Evolutionary conservation across 2,888 invertebrate genomes (phyloP), one percentile per base, ranked within the genome.

Genomic region (Mactromeris polynyma): DNA sequence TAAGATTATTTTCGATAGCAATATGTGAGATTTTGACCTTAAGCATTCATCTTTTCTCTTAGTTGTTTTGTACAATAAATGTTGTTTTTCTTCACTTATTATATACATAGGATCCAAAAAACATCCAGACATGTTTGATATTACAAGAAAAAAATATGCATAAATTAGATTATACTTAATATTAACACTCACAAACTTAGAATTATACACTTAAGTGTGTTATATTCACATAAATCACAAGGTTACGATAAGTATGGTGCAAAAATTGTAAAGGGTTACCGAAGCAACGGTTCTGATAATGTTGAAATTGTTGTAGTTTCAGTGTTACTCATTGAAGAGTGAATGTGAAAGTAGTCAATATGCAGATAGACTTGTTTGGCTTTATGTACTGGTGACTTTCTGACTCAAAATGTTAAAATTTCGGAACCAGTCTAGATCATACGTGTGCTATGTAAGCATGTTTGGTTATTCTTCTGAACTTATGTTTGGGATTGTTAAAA

Each of bases 401-500:
- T 17, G 17, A 17, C 14, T 14, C 46, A 11, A 46, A 46, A 46
- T 46, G 14, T 46, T 46, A 9, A 46, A 46, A 46, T 46, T 46
- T 17, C 17, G 46, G 1, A 1, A 46, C 14, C 46, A 46, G 46
- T 46, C 46, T 11, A 9, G 17, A 4, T 46, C 14, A 46, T 46
- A 17, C 17, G 46, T 46, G 17, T 46, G 2, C 11, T 46, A 11
- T 33, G 14, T 73, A 73, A 73, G 17, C 73, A 73, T 73, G 33
- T 33, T 36, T 33, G 36, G 36, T 73, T 73, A 21, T 73, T 26
- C 36, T 73, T 73, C 17, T 73, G 31, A 33, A 36, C 19, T 31
- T 73, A 73, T 73, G 36, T 26, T 54, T 84, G 84, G 84, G 84
- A 78, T 84, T 84, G 84, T 84, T 84, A 11, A 14, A 54, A 38